Conservation (phyloP, 2,888 invertebrate genomes). For the Platycnemis pennipes region DNA sequence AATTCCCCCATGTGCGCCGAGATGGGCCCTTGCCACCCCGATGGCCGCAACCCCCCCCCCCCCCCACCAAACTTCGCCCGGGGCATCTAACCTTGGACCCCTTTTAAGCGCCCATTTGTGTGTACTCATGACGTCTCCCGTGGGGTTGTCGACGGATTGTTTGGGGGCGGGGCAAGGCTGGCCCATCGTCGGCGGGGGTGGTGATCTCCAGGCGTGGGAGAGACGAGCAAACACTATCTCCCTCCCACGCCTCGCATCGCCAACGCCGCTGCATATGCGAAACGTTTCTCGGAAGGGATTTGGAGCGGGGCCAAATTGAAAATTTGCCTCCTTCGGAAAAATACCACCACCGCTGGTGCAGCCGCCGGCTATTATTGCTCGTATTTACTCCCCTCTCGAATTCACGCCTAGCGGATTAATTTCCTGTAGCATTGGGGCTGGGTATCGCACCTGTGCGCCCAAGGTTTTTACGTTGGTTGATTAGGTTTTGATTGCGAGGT, state of each 20-base stretch:
- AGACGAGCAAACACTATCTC: background rate
- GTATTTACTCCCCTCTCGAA: slow-evolving; percentile 26
- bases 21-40: too few species aligned
- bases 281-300: background rate
- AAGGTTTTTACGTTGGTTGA: background rate
- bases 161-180: background rate
- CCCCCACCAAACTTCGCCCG: background rate
- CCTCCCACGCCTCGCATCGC: background rate
- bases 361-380: background rate
- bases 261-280: background rate
- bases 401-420: slow-evolving; percentile 25
- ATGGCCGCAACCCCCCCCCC: background rate
- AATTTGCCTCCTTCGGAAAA: background rate
- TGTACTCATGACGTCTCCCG: background rate
- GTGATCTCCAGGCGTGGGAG: background rate
- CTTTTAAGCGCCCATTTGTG: background rate
- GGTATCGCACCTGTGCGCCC: background rate
- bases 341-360: background rate
- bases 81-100: background rate
- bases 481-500: slow-evolving; percentile 26
- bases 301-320: slow-evolving; percentile 19
- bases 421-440: background rate
- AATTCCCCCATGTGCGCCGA: too few species aligned
- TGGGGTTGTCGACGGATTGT: background rate
- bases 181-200: too few species aligned